Evolutionary conservation across 2,888 invertebrate species (phyloP).

Genomic region (Gari tellinella): DNA sequence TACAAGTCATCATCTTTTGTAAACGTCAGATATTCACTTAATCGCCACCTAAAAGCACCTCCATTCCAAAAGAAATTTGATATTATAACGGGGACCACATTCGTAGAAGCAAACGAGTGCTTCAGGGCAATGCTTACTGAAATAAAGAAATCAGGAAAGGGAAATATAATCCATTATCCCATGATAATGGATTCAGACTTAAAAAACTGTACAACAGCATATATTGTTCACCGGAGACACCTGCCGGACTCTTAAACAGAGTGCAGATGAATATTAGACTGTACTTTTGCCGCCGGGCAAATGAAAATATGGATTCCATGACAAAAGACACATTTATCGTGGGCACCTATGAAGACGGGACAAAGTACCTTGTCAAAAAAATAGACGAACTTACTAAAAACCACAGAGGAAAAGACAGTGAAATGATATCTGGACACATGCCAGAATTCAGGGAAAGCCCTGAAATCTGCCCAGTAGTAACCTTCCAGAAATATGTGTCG

Average conservation of each 20-base stretch:
- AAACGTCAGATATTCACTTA: too few relatives aligned
- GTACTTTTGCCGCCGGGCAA: conserved; percentile 3
- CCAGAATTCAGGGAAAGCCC: too few relatives aligned
- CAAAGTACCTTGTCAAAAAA: conserved; percentile 3
- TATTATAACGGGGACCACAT: too few relatives aligned
- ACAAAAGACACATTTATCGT: conserved; percentile 19
- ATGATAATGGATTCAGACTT: conserved; percentile 1
- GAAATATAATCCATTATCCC: neutral
- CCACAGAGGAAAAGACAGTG: too few relatives aligned
- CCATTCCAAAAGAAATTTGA: too few relatives aligned
- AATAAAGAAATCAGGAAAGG: conserved; percentile 8
- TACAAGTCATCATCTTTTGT: too few relatives aligned
- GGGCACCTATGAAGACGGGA: conserved; percentile 3
- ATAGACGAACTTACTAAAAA: neutral
- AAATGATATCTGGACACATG: too few relatives aligned
- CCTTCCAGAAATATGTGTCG: neutral
- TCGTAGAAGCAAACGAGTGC: too few relatives aligned
- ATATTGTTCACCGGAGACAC: neutral
- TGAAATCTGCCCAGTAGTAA: too few relatives aligned
- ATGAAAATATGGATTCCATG: conserved; percentile 19
- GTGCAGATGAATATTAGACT: conserved; percentile 15
- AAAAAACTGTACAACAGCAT: conserved; percentile 5
- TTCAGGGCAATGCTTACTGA: too few relatives aligned
- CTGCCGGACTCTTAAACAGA: conserved; percentile 8
- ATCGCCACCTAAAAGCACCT: too few relatives aligned